Conservation (phyloP, 2,888 invertebrate species). For the Cinara cedri region DNA sequence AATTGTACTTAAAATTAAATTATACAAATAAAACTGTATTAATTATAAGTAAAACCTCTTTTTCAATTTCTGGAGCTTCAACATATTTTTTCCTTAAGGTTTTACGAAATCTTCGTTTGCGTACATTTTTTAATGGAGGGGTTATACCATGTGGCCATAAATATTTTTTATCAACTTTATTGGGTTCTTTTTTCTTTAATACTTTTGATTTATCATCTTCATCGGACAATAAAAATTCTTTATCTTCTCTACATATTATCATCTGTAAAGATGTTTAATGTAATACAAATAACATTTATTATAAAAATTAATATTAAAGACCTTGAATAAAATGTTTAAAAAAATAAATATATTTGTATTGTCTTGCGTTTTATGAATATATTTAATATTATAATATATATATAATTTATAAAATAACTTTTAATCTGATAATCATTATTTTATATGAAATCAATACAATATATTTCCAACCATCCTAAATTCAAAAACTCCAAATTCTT, state of each 20-base stretch:
- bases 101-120: slow-evolving; percentile 90
- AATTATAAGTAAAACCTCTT: slow-evolving; percentile 69
- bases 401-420: neutral
- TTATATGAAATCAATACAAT: too few species aligned
- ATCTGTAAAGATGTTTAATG: slow-evolving; percentile 66
- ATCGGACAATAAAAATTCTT: slow-evolving; percentile 75
- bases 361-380: too few species aligned
- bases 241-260: slow-evolving; percentile 84
- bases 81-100: slow-evolving; percentile 95
- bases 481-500: too few species aligned
- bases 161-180: slow-evolving; percentile 88
- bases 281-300: too few species aligned
- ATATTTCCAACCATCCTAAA: too few species aligned
- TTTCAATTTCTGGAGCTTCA: slow-evolving; percentile 97
- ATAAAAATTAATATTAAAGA: too few species aligned
- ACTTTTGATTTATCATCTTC: slow-evolving; percentile 78
- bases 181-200: slow-evolving; percentile 82
- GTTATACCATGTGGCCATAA: slow-evolving; percentile 95
- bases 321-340: too few species aligned
- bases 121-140: slow-evolving; percentile 93
- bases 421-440: too few species aligned
- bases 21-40: neutral
- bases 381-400: too few species aligned
- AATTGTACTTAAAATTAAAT: neutral
- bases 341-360: too few species aligned